Percentiles rank a stretch among this genome's conserved stretches.
Evolutionary conservation across 2,113 vertebrate species (phyloP).

Genomic region (Toxostoma redivivum): DNA sequence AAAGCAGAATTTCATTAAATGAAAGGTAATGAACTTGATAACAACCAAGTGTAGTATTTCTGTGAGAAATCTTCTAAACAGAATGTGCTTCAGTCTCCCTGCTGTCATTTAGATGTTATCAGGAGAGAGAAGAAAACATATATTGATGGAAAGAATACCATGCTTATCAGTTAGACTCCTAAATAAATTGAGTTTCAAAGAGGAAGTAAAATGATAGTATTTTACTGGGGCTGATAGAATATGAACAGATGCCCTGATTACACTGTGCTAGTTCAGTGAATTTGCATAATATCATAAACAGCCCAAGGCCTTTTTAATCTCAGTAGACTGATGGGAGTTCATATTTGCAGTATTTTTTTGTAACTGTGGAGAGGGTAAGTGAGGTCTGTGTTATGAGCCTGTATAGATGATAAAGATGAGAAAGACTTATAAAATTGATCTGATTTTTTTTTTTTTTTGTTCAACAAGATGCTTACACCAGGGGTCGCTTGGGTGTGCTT

Average conservation of each 20-base stretch:
- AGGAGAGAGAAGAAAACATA: background rate
- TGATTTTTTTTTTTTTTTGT: background rate
- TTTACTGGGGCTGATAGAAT: background rate
- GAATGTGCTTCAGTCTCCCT: background rate
- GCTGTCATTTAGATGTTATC: background rate
- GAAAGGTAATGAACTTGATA: background rate
- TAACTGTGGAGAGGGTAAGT: background rate
- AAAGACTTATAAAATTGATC: background rate
- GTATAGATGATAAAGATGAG: background rate
- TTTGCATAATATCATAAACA: slow-evolving; percentile 52
- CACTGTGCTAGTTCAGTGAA: slow-evolving; percentile 4
- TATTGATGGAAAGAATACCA: background rate
- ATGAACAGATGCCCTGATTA: slow-evolving; percentile 49
- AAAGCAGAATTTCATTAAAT: background rate
- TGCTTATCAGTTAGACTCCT: slow-evolving; percentile 4
- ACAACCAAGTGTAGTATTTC: background rate
- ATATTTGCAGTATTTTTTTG: background rate
- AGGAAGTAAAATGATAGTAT: slow-evolving; percentile 10
- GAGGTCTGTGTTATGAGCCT: background rate
- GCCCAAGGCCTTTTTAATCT: background rate
- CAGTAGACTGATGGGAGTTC: background rate
- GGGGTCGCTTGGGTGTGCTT: background rate
- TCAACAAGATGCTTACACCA: background rate
- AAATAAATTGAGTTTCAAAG: slow-evolving; percentile 23
- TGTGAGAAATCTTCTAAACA: background rate